Base-by-base conservation (phyloP, 92 coral and sea anemone species). In the Scolanthus callimorphus region DNA sequence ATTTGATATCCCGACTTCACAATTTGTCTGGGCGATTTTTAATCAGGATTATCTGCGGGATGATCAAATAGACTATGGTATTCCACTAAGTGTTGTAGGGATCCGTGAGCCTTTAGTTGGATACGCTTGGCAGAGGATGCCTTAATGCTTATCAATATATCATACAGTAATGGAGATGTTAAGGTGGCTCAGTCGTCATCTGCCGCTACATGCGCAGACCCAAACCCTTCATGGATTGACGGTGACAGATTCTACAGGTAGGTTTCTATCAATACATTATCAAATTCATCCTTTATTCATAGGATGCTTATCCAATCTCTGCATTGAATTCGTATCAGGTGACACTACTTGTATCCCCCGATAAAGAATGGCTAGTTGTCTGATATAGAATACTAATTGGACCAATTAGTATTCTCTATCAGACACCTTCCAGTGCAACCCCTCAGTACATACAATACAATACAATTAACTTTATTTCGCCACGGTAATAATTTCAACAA, bases 11-110 rank as follows among this genome's bases (percentile, higher is more conserved):
- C 65, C 73, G 13, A n/a, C 63, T 3, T 58, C 27, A 10, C 43
- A 45, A 34, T 78, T 78, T 59, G 59, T 78, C 20, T 70, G 85
- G 85, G 24, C 71, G 9, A 44, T 41, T 31, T 57, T 78, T 63
- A 51, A 71, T 29, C 38, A 56, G 17, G 48, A 57, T 21, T 28
- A 28, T 11, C 23, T 39, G 13, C 22, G 3, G 20, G 20, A 29
- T 20, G 44, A 55, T 27, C 22, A 12, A n/a, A 2, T 54, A 12
- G 24, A 21, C 1, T 13, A 19, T 20, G 34, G 43, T 20, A 27
- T 57, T 28, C 65, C 65, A 19, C 0, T n/a, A 12, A 49, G 57
- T 4, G 47, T 70, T 3, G 41, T 70, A 4, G 53, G 67, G 57
- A 45, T 70, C 13, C 59, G 67, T 2, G 11, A 10, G 22, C 67